phyloP scores from a whole-genome alignment of 2,888 invertebrate genomes.

The Hymenopus coronatus region DNA sequence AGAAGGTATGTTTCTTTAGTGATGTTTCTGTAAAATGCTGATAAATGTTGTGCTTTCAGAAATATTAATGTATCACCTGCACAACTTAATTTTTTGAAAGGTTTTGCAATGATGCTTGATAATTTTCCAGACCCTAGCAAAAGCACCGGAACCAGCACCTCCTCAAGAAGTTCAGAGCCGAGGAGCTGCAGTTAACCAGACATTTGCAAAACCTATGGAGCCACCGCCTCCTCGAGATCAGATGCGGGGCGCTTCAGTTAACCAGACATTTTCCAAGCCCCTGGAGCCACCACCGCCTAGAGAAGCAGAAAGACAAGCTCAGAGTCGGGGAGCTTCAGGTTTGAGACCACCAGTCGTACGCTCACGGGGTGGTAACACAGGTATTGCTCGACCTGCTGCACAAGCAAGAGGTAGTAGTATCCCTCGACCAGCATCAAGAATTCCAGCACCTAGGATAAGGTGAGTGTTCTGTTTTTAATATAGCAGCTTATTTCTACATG shows the following conservation, averaged over 20 bases:
- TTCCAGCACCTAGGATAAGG: constrained; percentile 26
- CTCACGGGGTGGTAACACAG: neutral
- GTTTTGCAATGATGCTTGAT: too few relatives aligned
- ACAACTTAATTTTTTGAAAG: too few relatives aligned
- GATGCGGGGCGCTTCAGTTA: neutral
- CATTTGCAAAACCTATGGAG: neutral
- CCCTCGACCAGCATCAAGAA: constrained; percentile 22
- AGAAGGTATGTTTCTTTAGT: too few relatives aligned
- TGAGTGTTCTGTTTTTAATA: neutral
- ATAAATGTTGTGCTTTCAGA: too few relatives aligned
- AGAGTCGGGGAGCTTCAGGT: neutral
- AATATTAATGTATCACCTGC: too few relatives aligned
- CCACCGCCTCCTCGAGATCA: neutral
- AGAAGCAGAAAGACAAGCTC: neutral
- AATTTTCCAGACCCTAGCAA: neutral
- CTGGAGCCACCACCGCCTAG: neutral
- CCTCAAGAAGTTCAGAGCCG: neutral
- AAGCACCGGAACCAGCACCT: neutral
- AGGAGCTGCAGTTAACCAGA: neutral
- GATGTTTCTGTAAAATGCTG: too few relatives aligned
- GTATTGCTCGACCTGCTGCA: neutral
- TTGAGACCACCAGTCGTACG: constrained; percentile 14
- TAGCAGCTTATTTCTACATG: too few relatives aligned
- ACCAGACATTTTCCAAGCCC: neutral
- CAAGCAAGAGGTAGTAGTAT: constrained; percentile 12